Base-by-base conservation (phyloP, 1,140 invertebrate species). In the Drosophila miranda region DNA sequence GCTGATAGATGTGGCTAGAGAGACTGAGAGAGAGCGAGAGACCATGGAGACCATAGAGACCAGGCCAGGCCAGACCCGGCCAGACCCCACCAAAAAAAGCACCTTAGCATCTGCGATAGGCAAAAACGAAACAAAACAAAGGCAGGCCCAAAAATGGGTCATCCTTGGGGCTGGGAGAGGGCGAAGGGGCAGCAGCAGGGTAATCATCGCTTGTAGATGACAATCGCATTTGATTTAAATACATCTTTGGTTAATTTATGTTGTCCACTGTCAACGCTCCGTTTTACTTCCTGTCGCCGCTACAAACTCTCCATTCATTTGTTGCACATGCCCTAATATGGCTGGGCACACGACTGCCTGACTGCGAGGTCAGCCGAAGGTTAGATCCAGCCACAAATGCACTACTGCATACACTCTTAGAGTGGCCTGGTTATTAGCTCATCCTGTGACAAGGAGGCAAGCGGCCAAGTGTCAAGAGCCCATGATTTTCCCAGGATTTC, bases 191-290 rank as follows among this genome's bases (percentile, higher is more conserved):
- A 14, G 19, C 62, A 28, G 44, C 52, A 48, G 61, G 56, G 50
- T 41, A 67, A 67, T 68, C 64, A 68, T 67, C 62, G 64, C 76
- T 72, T 87, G 82, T 87, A 82, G 82, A 87, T 87, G 70, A 28
- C 58, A 82, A 87, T 87, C 82, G 82, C 78, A 54, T 87, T 82
- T 87, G 82, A 87, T 87, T 87, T 87, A 82, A 87, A 87, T 87
- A 87, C 74, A 82, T 82, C 83, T 87, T 82, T 87, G 82, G 82
- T 78, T 87, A 87, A 87, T 87, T 87, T 87, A 87, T 87, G 82
- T 88, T 80, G 80, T 73, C 50, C 49, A 74, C 79, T 83, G 79
- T 83, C 79, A 83, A 71, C 78, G 78, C 74, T 55, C 61, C 61
- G 53, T 58, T 63, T 77, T 56, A 78, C 82, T 86, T 87, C 82